phyloP scores from a whole-genome alignment of 2,113 vertebrate genomes.

The Colistium nudipinnis region DNA sequence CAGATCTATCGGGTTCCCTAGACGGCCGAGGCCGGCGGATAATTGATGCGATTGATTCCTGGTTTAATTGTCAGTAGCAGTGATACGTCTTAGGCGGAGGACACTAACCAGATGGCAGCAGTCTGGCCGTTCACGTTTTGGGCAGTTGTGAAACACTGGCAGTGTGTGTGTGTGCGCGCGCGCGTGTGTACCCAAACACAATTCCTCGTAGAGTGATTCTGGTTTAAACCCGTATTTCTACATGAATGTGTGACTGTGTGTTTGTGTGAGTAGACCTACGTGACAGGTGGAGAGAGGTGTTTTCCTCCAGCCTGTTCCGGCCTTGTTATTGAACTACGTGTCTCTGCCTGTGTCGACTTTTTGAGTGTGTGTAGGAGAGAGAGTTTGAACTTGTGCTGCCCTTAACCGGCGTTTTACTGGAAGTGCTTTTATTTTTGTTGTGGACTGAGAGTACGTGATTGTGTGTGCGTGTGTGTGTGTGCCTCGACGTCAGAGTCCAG shows the following conservation, averaged over 20 bases:
- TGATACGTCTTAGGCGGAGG: slow-evolving; percentile 67
- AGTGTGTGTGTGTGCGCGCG: slow-evolving; percentile 10
- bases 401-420: slow-evolving; percentile 27
- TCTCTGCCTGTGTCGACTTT: slow-evolving; percentile 48
- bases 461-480: background rate
- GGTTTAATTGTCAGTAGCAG: slow-evolving; percentile 50
- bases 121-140: slow-evolving; percentile 49
- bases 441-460: slow-evolving; percentile 20
- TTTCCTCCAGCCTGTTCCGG: slow-evolving; percentile 55
- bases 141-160: background rate
- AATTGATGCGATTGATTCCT: slow-evolving; percentile 73
- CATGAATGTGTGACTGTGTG: slow-evolving; percentile 21
- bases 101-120: slow-evolving; percentile 71
- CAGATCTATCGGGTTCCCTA: slow-evolving; percentile 44
- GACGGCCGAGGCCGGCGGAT: slow-evolving; percentile 44
- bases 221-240: background rate
- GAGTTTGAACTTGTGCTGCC: slow-evolving; percentile 50
- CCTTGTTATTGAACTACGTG: slow-evolving; percentile 63
- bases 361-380: background rate
- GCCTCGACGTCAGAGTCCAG: slow-evolving; percentile 30
- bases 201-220: no score
- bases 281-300: slow-evolving; percentile 62
- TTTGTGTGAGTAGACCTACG: slow-evolving; percentile 27
- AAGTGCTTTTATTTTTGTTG: slow-evolving; percentile 48
- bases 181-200: no score